Evolutionary conservation across 2,797 vertebrate species (phyloP).

Genomic region (Amblyraja radiata): DNA sequence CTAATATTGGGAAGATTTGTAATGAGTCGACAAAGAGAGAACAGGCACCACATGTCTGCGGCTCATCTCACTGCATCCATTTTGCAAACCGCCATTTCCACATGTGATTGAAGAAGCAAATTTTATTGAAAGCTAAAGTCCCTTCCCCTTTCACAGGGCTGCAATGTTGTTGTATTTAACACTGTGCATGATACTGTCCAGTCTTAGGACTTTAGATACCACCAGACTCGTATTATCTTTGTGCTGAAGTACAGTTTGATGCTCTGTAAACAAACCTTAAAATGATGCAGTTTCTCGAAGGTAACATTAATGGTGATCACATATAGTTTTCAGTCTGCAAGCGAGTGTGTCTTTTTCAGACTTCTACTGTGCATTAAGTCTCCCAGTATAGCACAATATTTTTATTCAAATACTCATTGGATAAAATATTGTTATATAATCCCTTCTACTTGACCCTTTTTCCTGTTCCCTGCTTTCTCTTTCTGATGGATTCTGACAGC

Average conservation of each 20-base stretch:
- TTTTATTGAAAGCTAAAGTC: not conserved
- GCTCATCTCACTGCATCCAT: not conserved
- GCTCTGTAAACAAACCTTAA: slow-evolving; percentile 51
- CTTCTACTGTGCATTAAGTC: slow-evolving; percentile 51
- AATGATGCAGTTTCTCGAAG: slow-evolving; percentile 52
- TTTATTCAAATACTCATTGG: slow-evolving; percentile 94
- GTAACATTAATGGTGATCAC: slow-evolving; percentile 45
- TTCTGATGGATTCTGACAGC: slow-evolving; percentile 64
- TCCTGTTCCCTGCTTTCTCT: slow-evolving; percentile 75
- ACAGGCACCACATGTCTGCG: not conserved
- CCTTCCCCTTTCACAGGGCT: slow-evolving; percentile 1
- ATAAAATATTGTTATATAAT: slow-evolving; percentile 97
- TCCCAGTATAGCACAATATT: slow-evolving; percentile 81
- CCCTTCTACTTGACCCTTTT: slow-evolving; percentile 85
- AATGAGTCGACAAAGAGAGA: not conserved
- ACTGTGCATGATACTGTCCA: not conserved
- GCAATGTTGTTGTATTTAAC: not conserved
- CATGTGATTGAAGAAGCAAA: not conserved
- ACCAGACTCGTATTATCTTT: slow-evolving; percentile 22
- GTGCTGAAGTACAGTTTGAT: not conserved
- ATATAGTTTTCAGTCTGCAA: slow-evolving; percentile 49
- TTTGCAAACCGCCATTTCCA: not conserved
- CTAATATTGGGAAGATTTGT: not conserved
- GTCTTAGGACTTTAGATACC: not conserved
- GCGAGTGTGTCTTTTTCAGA: slow-evolving; percentile 52